Evolutionary conservation across 2,888 invertebrate genomes (phyloP), one percentile per base, ranked within the genome.

Genomic region (Noctua pronuba): DNA sequence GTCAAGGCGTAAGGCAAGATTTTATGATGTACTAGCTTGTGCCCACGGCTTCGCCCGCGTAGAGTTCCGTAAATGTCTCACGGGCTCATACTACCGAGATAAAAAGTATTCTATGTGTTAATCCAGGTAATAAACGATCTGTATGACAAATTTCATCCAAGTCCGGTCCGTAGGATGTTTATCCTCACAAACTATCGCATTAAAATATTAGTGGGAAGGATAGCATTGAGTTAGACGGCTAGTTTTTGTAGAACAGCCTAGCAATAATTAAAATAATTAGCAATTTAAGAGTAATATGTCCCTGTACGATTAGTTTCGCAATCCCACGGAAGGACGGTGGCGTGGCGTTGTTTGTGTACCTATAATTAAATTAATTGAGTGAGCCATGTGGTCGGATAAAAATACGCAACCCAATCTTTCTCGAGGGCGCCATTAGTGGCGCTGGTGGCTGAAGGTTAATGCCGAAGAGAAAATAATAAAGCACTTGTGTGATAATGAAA

Each of bases 291-390:
- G 18, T 35, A 10, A 16, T 44, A 10, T 66, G 64, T 65, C 44
- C 28, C 35, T 41, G 1, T 38, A 62, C 35, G 62, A 62, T 21
- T 62, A 73, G 49, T 69, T 82, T 55, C 28, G 52, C 58, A 44
- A 74, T 46, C 55, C 66, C 35, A 44, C 18, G 31, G 31, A 62
- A 70, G 35, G 35, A 44, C 38, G 46, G 11, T 28, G 46, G 65
- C 38, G 46, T 52, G 38, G n/a, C 46, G 67, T 73, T 80, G 62
- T 81, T 75, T 80, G 58, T 80, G 31, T 81, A 64, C 66, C 38
- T 82, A 41, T 76, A 81, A 81, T 83, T 85, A 83, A 83, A 85
- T 76, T 76, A 83, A 85, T 82, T 83, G 64, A 81, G 65, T 72
- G n/a, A 72, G 65, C 68, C 76, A 70, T 76, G 62, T 83, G 82